Percentiles rank a stretch among this genome's conserved stretches.
Conservation (phyloP, 2,888 invertebrate species). For the Portevinia maculata region DNA sequence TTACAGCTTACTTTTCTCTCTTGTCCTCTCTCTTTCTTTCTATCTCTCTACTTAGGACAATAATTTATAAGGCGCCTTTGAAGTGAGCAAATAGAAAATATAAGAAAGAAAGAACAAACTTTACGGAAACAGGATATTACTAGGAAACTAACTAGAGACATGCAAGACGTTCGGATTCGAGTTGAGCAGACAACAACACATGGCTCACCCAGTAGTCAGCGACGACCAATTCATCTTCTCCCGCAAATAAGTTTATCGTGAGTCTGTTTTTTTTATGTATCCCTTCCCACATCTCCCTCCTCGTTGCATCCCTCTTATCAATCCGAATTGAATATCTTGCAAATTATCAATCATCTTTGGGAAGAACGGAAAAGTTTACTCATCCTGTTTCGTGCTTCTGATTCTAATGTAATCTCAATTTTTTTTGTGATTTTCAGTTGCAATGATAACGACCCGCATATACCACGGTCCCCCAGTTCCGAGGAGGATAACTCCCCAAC, state of each 20-base stretch:
- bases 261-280: conserved; percentile 41
- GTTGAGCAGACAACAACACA: conserved; percentile 79
- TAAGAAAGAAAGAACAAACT: conserved; percentile 6
- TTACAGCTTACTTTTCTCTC: conserved; percentile 44
- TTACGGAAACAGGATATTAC: conserved; percentile 38
- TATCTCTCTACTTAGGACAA: too few relatives aligned
- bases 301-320: conserved; percentile 48
- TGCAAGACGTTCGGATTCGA: conserved; percentile 82
- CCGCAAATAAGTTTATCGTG: conserved; percentile 78
- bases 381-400: conserved; percentile 3
- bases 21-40: conserved; percentile 16
- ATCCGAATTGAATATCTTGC: conserved; percentile 66
- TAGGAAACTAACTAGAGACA: conserved; percentile 76
- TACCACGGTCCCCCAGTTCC: conserved; percentile 85
- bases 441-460: conserved; percentile 75
- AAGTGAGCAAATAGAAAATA: conserved; percentile 29
- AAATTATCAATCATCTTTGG: conserved; percentile 72
- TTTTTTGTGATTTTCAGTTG: conserved; percentile 66
- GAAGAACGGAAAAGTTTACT: conserved; percentile 49
- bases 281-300: conserved; percentile 6
- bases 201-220: conserved; percentile 75
- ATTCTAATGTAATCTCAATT: background rate
- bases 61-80: conserved; percentile 71
- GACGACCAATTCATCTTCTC: conserved; percentile 75
- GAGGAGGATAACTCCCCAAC: conserved; percentile 95